phyloP scores from a whole-genome alignment of 2,113 vertebrate species.

The Fulmarus glacialis region DNA sequence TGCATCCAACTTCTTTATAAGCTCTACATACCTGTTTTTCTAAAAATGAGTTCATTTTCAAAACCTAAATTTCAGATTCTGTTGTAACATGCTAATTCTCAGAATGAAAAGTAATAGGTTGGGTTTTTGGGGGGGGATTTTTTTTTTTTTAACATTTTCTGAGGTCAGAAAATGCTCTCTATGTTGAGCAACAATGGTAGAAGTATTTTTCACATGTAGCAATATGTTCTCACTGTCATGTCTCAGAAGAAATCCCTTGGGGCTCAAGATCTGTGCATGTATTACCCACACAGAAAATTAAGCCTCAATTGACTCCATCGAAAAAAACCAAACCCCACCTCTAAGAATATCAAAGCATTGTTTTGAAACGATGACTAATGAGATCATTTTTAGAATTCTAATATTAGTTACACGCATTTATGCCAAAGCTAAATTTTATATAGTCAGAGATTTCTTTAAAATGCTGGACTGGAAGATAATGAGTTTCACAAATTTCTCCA shows the following conservation, averaged over 20 bases:
- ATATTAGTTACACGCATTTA: background rate
- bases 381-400: slow-evolving; percentile 17
- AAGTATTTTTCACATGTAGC: background rate
- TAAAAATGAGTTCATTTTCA: background rate
- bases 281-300: background rate
- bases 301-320: background rate
- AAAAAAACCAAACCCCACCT: background rate
- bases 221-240: background rate
- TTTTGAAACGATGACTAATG: background rate
- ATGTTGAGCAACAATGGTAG: background rate
- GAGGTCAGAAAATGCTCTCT: background rate
- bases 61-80: background rate
- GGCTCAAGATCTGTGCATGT: background rate
- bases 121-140: fast-evolving
- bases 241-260: slow-evolving; percentile 3
- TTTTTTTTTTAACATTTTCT: background rate
- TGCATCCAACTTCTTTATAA: background rate
- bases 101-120: background rate
- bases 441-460: background rate
- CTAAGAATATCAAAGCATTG: background rate
- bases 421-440: background rate
- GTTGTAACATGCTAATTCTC: background rate
- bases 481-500: slow-evolving; percentile 12
- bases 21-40: background rate
- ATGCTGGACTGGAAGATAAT: background rate